A percentile compares a stretch with the other conserved stretches of the same genome.
Conservation (phyloP, 2,888 invertebrate genomes). For the Aethes cnicana region DNA sequence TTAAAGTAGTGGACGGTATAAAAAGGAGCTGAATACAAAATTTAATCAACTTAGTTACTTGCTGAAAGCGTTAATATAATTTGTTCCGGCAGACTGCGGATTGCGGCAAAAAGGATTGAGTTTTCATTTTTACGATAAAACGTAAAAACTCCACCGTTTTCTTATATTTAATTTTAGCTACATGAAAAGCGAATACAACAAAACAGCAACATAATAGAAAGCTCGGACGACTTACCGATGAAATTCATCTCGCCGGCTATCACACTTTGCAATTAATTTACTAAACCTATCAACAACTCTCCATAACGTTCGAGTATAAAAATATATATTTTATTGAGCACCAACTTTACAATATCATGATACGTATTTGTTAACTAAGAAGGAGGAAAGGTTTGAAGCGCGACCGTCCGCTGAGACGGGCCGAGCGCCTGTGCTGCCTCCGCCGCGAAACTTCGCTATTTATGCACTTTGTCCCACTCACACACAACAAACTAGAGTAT, state of each 20-base stretch:
- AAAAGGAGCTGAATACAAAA: too few relatives aligned
- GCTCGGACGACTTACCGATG: conserved; percentile 61
- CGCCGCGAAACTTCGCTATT: conserved; percentile 34
- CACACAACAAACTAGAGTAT: conserved; percentile 28
- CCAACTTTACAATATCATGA: conserved; percentile 74
- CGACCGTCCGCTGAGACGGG: conserved; percentile 43
- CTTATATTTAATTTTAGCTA: too few relatives aligned
- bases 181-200: neutral
- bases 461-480: conserved; percentile 34
- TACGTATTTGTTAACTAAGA: conserved; percentile 69
- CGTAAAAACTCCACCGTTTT: conserved; percentile 1
- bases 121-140: conserved; percentile 24
- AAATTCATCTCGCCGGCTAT: conserved; percentile 69
- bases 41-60: conserved; percentile 16
- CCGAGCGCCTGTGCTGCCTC: conserved; percentile 58
- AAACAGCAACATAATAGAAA: neutral
- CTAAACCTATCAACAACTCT: conserved; percentile 54
- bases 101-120: conserved; percentile 22
- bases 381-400: conserved; percentile 54
- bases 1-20: too few relatives aligned
- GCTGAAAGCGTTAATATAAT: conserved; percentile 9
- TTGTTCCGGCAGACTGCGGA: conserved; percentile 1
- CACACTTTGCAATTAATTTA: conserved; percentile 49
- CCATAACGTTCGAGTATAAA: conserved; percentile 70
- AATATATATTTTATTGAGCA: conserved; percentile 70